phyloP scores from a whole-genome alignment of 2,888 invertebrate genomes.

The Proisotoma minuta region DNA sequence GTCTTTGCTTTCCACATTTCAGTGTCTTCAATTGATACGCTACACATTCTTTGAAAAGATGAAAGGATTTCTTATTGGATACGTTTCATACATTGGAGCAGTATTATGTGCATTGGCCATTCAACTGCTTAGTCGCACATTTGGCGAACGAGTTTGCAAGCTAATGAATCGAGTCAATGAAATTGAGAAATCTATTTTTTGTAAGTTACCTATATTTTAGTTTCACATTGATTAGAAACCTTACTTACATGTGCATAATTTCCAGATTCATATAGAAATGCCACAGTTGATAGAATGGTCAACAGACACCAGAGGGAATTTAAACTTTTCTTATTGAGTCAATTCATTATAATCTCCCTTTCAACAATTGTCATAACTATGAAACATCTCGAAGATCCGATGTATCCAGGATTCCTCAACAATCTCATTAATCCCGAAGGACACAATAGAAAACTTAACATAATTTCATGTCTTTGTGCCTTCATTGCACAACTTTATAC shows the following conservation, averaged over 20 bases:
- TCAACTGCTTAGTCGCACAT: too few species aligned
- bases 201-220: not conserved
- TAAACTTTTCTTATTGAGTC: not conserved
- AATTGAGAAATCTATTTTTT: not conserved
- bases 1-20: not conserved
- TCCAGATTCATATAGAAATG: not conserved
- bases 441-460: not conserved
- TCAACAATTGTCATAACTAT: not conserved
- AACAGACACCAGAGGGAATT: not conserved
- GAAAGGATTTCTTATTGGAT: not conserved
- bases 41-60: not conserved
- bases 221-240: too few species aligned
- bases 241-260: not conserved
- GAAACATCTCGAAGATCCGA: not conserved
- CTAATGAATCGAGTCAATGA: not conserved
- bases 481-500: not conserved
- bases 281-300: not conserved
- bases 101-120: not conserved
- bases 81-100: not conserved
- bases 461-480: not conserved
- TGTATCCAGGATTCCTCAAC: not conserved
- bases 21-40: not conserved
- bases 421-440: not conserved
- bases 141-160: not conserved
- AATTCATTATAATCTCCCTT: not conserved